These are phyloP conservation scores for Oreochromis spilurus DNA, from an alignment of 2,113 vertebrate genomes.

Conservation along the genomic window DNA sequence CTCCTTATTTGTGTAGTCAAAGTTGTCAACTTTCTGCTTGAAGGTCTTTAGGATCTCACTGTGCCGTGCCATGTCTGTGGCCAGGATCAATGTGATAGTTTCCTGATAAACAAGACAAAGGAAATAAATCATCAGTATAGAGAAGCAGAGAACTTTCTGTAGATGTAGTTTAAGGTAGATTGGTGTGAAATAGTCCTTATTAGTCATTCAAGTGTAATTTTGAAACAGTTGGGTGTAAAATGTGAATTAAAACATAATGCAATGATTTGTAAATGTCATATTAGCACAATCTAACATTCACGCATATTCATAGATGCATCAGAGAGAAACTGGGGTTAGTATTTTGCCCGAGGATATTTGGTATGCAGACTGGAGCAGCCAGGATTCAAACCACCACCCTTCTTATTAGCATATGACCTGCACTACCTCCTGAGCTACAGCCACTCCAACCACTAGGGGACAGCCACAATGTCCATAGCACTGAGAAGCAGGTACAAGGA, in stretches of 20 bases:
- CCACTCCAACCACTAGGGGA: not conserved
- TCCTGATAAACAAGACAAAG: conserved; percentile 67
- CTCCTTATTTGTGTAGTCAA: conserved; percentile 87
- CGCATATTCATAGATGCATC: not conserved
- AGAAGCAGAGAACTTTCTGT: not conserved
- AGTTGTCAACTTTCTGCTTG: conserved; percentile 84
- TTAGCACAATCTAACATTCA: not conserved
- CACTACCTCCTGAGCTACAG: not conserved
- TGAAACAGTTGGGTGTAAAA: not conserved
- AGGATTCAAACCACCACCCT: not conserved
- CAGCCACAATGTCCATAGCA: not conserved
- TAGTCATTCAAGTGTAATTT: not conserved
- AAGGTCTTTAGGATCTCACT: conserved; percentile 91
- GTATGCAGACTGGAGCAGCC: not conserved
- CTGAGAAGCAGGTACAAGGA: not conserved
- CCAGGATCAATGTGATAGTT: conserved; percentile 88
- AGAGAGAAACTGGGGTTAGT: not conserved
- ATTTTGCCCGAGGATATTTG: not conserved
- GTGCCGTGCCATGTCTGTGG: conserved; percentile 94
- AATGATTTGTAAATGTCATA: not conserved
- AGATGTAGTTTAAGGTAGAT: not conserved
- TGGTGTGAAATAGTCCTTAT: not conserved
- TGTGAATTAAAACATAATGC: not conserved
- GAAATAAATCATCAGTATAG: not conserved
- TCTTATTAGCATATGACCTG: not conserved